Conservation (phyloP, 2,113 vertebrate genomes). For the Chascanopsetta lugubris region DNA sequence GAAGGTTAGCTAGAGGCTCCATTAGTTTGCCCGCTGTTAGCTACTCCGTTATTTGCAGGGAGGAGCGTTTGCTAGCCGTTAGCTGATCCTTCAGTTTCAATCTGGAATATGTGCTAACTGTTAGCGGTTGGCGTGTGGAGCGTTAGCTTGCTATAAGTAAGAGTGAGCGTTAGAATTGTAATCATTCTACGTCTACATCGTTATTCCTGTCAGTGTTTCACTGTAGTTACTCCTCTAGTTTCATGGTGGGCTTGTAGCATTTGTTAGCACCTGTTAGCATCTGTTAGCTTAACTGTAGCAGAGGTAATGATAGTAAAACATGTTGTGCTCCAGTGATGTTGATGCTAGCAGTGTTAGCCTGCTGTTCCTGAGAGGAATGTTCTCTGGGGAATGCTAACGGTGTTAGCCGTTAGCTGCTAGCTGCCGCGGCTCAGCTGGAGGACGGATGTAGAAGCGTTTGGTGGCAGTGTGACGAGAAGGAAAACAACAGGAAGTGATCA, state of each 20-base stretch:
- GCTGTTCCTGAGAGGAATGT: neutral
- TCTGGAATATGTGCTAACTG: neutral
- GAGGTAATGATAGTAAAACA: too few species aligned
- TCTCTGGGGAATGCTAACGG: constrained; percentile 26
- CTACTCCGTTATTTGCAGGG: neutral
- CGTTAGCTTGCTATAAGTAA: too few species aligned
- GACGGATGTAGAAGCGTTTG: constrained; percentile 34
- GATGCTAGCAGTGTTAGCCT: neutral
- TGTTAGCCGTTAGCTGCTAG: constrained; percentile 11
- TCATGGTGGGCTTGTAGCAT: neutral
- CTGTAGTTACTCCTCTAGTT: neutral
- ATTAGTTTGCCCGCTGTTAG: too few species aligned
- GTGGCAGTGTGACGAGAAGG: constrained; percentile 25
- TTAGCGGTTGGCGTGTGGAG: too few species aligned
- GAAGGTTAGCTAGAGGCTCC: neutral
- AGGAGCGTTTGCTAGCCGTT: neutral
- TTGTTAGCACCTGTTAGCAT: neutral
- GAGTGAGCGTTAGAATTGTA: too few species aligned
- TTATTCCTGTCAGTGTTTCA: neutral
- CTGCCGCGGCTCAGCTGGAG: constrained; percentile 17
- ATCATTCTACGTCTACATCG: too few species aligned
- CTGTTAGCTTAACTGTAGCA: neutral
- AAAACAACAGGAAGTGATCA: constrained; percentile 40
- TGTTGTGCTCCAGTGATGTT: neutral
- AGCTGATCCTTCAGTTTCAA: neutral